Conservation (phyloP, 2,888 invertebrate genomes). For the Aricia artaxerxes region DNA sequence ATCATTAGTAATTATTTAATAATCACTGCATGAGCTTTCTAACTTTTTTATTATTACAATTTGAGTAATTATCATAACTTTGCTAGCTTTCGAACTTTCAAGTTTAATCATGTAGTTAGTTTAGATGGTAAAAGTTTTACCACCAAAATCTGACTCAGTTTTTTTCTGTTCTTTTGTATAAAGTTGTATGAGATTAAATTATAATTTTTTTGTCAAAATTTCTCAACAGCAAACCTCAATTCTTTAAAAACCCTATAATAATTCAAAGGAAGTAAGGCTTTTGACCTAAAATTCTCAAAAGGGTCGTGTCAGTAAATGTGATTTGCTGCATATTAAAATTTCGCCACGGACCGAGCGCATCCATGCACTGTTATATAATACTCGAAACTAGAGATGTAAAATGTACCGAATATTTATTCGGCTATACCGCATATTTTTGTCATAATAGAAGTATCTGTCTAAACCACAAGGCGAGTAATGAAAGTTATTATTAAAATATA, state of each 20-base stretch:
- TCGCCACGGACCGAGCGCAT: background rate
- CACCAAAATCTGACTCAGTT: background rate
- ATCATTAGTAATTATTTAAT: background rate
- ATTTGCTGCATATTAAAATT: conserved; percentile 19
- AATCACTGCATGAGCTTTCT: background rate
- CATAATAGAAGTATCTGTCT: background rate
- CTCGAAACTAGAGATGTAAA: background rate
- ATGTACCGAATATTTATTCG: background rate
- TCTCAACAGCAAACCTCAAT: background rate
- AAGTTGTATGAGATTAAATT: no score
- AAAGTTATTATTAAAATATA: background rate
- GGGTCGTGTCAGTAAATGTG: conserved; percentile 4
- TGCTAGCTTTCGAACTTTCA: background rate
- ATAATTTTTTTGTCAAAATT: background rate
- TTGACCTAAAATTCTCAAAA: conserved; percentile 16
- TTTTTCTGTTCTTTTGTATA: background rate
- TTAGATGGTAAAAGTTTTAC: background rate
- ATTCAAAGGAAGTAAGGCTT: conserved; percentile 14
- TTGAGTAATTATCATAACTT: background rate
- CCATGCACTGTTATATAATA: conserved; percentile 16
- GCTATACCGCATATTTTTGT: background rate
- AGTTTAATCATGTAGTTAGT: background rate
- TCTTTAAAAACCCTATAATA: background rate
- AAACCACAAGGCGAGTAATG: no score
- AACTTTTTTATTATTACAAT: background rate